Evolutionary conservation across 2,113 vertebrate genomes (phyloP).

Genomic region (Dasypus novemcinctus): DNA sequence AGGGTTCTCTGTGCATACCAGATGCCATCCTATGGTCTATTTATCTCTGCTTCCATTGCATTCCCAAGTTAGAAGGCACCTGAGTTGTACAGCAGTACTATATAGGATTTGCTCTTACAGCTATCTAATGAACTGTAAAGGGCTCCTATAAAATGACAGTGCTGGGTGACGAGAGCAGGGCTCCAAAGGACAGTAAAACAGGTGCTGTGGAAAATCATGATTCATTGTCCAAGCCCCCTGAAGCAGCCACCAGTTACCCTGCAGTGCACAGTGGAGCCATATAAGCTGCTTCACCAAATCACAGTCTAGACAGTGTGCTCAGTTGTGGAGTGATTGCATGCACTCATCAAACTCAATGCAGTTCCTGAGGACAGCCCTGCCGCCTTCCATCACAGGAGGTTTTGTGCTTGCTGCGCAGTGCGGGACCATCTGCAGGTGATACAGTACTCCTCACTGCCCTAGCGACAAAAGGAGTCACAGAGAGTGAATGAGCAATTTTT

Average conservation of each 20-base stretch:
- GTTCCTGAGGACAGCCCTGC: neutral
- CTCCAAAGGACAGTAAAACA: conserved; percentile 47
- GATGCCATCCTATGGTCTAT: neutral
- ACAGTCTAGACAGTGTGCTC: neutral
- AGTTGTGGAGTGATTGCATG: neutral
- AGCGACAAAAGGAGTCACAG: neutral
- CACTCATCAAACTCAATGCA: rapidly evolving
- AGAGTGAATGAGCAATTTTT: conserved; percentile 22
- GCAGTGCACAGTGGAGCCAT: neutral
- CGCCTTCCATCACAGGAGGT: neutral
- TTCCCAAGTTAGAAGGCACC: neutral
- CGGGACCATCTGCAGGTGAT: neutral
- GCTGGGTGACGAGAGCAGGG: neutral
- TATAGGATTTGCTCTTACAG: conserved; percentile 47
- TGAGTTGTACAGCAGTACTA: neutral
- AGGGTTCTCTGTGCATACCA: neutral
- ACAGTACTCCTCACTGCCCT: neutral
- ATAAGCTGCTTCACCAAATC: neutral
- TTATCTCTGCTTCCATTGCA: neutral
- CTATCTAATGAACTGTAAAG: conserved; percentile 68
- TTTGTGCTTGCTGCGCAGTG: neutral
- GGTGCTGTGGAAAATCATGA: conserved; percentile 44
- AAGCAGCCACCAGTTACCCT: conserved; percentile 31
- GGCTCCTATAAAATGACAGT: conserved; percentile 10
- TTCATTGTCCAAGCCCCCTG: conserved; percentile 54